Evolutionary conservation across 2,797 vertebrate genomes (phyloP), one percentile per base, ranked within the genome.

Genomic region (Eulemur coronatus): DNA sequence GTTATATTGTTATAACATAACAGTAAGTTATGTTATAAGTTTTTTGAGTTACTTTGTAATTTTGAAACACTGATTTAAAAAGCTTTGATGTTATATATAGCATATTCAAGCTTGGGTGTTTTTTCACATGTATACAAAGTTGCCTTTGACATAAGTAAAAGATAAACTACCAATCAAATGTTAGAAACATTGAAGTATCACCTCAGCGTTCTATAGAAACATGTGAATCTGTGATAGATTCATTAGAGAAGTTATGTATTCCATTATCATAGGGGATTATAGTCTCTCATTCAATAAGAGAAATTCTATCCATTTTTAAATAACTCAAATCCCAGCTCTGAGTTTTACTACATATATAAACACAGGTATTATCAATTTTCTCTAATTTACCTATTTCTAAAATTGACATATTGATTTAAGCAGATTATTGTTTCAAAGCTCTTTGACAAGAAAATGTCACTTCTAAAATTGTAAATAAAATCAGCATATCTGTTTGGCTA

Each of bases 401-500:
- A 89, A 73, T 89, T 70, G 30, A 81, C 46, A 67, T 89, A 43
- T n/a, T 85, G 15, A 2, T 38, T 46, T 89, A 78, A 46, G 12
- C 41, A 96, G 38, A 87, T 93, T 82, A 65, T 55, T 95, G 28
- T 82, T 87, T 90, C 41, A 88, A 82, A 79, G 33, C 7, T 96
- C 57, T 93, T 73, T 97, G 61, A 76, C 35, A 93, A 96, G 33
- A 76, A 73, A 78, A 91, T 43, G 28, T 79, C 9, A 11, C 14
- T 96, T 94, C 84, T 95, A 90, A 95, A 94, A 96, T 79, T 72
- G 1, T 90, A 91, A 69, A 84, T 94, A 78, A 95, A 95, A 7
- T 55, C 43, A 88, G 30, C 15, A 89, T 35, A 59, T 81, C 69
- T 91, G 35, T 70, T 92, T 97, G 52, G n/a, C 11, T 91, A 52